phyloP scores from a whole-genome alignment of 1,140 invertebrate species.

The Eriocheir sinensis region DNA sequence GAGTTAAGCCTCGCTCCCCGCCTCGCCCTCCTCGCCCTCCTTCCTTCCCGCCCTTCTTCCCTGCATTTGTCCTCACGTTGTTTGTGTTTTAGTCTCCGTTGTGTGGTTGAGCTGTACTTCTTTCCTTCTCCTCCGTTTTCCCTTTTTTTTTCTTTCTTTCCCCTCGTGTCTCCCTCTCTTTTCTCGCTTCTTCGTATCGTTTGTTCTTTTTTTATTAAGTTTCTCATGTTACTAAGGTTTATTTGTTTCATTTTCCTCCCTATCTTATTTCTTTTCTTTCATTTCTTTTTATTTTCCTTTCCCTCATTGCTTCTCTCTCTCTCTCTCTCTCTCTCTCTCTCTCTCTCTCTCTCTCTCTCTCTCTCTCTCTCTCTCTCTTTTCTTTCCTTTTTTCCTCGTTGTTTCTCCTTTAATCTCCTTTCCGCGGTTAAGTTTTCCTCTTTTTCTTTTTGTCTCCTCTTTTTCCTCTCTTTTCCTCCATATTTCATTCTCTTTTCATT shows the following conservation, averaged over 20 bases:
- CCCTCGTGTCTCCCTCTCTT: slow-evolving; percentile 26
- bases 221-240: neutral
- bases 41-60: neutral
- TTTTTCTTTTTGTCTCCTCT: neutral
- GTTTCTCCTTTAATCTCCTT: neutral
- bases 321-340: slow-evolving; percentile 26
- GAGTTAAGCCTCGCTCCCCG: no score
- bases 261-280: neutral
- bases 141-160: neutral
- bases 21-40: no score
- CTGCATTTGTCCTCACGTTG: neutral
- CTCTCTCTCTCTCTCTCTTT: slow-evolving; percentile 30
- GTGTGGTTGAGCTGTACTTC: neutral
- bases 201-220: neutral
- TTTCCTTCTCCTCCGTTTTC: neutral
- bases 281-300: neutral
- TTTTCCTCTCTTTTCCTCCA: neutral
- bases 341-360: neutral
- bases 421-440: neutral
- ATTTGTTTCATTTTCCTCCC: neutral
- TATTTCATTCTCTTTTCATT: neutral
- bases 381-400: neutral
- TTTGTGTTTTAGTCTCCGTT: no score
- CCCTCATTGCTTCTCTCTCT: neutral
- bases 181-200: neutral